A percentile compares a stretch with the other conserved stretches of the same genome.
Evolutionary conservation across 2,888 invertebrate species (phyloP).

Genomic region (Acanthosepion pharaonis): DNA sequence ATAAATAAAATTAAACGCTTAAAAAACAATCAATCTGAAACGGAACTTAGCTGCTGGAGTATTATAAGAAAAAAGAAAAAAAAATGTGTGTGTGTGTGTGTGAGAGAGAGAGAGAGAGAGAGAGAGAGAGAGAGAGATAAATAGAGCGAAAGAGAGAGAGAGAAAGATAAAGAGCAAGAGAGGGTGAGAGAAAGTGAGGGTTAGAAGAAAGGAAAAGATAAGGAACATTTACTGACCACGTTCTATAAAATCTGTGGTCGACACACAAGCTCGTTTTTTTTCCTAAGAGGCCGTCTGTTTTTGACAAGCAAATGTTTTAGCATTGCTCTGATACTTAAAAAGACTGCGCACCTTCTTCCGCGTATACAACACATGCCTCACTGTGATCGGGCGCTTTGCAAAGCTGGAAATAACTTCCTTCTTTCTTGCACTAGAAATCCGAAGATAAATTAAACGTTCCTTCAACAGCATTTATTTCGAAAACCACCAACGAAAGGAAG

Average conservation of each 20-base stretch:
- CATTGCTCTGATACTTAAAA: neutral
- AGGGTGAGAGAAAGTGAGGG: neutral
- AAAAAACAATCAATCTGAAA: neutral
- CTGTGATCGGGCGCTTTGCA: neutral
- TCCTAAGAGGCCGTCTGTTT: neutral
- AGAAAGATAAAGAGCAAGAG: neutral
- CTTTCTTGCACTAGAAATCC: neutral
- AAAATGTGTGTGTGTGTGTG: neutral
- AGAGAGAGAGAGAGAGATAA: neutral
- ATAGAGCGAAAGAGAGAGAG: neutral
- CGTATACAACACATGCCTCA: neutral
- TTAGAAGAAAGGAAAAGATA: neutral
- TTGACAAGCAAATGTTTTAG: neutral
- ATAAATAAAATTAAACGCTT: slow-evolving; percentile 9
- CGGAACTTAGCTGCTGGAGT: neutral
- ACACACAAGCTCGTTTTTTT: neutral
- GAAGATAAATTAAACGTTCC: neutral
- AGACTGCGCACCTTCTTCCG: neutral
- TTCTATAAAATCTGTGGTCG: neutral
- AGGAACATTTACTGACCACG: neutral
- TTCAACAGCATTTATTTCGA: neutral
- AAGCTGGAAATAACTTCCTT: neutral
- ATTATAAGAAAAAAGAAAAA: neutral
- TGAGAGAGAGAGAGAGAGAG: neutral
- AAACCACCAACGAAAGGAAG: neutral